Conservation (phyloP, 1,140 invertebrate species). For the Schlechtendalia chinensis region DNA sequence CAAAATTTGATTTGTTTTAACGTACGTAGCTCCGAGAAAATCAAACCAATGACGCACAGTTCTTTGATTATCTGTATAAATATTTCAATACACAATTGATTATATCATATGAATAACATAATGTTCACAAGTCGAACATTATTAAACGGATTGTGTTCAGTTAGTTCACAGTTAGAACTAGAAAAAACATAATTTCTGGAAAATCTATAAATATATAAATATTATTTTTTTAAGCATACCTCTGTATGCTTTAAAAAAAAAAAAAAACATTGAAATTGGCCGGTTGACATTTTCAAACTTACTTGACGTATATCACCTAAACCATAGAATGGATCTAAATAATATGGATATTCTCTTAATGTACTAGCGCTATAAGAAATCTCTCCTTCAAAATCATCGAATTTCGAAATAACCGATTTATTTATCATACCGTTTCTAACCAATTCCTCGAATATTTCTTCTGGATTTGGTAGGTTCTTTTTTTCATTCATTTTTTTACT, state of each 20-base stretch:
- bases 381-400: conserved; percentile 20
- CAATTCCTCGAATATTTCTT: conserved; percentile 29
- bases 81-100: not conserved
- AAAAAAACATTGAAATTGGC: too few species aligned
- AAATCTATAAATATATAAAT: too few species aligned
- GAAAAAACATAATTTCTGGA: not conserved
- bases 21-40: not conserved
- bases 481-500: not conserved
- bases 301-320: conserved; percentile 44
- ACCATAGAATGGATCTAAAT: not conserved
- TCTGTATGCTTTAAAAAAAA: too few species aligned
- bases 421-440: conserved; percentile 9
- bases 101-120: too few species aligned
- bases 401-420: conserved; percentile 9
- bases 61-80: conserved; percentile 25
- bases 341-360: conserved; percentile 25
- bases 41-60: conserved; percentile 6
- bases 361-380: not conserved
- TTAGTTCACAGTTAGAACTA: too few species aligned
- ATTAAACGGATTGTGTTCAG: too few species aligned
- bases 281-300: not conserved
- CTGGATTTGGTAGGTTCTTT: not conserved
- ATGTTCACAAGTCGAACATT: too few species aligned
- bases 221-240: too few species aligned
- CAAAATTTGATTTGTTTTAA: not conserved